A percentile compares a stretch with the other conserved stretches of the same genome.
Conservation (phyloP, 2,797 vertebrate species). For the Monodelphis domestica region DNA sequence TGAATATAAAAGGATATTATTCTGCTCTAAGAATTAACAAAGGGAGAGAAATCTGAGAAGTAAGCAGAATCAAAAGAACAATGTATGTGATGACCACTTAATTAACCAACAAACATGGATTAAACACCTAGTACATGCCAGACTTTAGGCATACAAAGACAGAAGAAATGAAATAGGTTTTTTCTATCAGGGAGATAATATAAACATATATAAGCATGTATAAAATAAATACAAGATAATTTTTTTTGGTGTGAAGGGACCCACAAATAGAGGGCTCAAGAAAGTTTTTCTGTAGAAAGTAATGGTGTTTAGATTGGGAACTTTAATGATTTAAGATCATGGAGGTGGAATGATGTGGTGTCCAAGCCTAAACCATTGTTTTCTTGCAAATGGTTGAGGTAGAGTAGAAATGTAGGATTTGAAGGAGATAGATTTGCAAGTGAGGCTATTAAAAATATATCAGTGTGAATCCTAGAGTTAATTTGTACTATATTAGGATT, state of each 20-base stretch:
- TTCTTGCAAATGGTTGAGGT: not conserved
- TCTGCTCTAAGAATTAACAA: too few relatives aligned
- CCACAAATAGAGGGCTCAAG: not conserved
- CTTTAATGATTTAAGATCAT: not conserved
- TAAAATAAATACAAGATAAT: not conserved
- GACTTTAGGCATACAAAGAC: not conserved
- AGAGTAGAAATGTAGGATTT: not conserved
- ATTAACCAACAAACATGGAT: not conserved
- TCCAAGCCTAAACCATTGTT: not conserved
- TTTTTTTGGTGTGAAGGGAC: too few relatives aligned
- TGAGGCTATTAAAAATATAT: not conserved
- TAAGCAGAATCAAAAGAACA: not conserved
- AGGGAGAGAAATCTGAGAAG: not conserved
- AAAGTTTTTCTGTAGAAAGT: not conserved
- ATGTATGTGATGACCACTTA: not conserved
- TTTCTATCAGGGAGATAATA: not conserved
- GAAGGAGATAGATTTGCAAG: not conserved
- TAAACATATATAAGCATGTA: not conserved
- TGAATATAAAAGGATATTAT: too few relatives aligned
- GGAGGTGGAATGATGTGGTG: not conserved
- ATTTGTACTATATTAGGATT: not conserved
- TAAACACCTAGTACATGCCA: not conserved
- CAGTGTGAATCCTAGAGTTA: not conserved
- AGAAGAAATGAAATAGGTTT: not conserved
- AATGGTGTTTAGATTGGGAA: not conserved